A percentile compares a stretch with the other conserved stretches of the same genome.
Evolutionary conservation across 2,797 vertebrate species (phyloP).

Genomic region (Schizopygopsis malacanthus): DNA sequence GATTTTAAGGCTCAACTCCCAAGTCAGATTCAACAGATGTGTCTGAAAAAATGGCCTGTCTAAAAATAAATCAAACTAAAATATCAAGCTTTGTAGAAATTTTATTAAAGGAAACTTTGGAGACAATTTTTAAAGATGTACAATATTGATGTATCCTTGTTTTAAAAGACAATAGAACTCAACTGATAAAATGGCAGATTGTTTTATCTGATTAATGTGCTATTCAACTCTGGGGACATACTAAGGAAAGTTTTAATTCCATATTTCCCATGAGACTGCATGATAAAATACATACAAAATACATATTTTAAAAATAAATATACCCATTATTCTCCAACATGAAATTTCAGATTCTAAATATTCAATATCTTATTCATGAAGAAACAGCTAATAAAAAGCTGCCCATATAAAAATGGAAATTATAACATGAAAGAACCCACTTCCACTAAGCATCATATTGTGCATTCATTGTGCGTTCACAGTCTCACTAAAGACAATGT

Average conservation of each 20-base stretch:
- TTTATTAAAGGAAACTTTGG: neutral
- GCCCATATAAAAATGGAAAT: neutral
- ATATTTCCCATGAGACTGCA: neutral
- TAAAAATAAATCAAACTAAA: neutral
- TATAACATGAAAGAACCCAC: neutral
- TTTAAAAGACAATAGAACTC: neutral
- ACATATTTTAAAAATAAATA: neutral
- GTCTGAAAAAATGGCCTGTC: neutral
- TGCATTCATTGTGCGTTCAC: constrained; percentile 1
- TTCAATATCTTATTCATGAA: neutral
- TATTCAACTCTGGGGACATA: neutral
- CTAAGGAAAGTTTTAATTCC: neutral
- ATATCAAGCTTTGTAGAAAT: neutral
- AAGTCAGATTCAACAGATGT: neutral
- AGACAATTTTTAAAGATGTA: neutral
- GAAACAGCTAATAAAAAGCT: neutral
- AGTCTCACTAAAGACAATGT: constrained; percentile 8
- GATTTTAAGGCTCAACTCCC: neutral
- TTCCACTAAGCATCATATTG: neutral
- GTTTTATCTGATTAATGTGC: neutral
- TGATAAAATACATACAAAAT: neutral
- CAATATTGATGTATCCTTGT: neutral
- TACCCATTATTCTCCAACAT: neutral
- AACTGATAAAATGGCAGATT: neutral
- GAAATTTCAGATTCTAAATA: neutral